These are phyloP conservation scores for Synanthedon formicaeformis DNA, from an alignment of 2,888 invertebrate species.

Conservation along the genomic window DNA sequence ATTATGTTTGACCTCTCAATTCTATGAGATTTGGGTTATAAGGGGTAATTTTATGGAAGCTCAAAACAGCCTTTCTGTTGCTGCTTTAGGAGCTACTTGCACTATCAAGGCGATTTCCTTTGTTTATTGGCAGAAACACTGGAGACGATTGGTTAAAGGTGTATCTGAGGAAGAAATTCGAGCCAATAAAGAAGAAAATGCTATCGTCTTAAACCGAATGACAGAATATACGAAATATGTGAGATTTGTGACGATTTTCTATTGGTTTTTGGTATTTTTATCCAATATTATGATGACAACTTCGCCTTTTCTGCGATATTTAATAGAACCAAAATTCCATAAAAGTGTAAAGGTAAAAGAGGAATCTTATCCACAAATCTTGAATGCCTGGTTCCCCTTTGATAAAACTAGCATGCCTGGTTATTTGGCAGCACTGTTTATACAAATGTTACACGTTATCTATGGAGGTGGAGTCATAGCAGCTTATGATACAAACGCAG, in stretches of 20 bases:
- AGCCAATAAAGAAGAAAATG: too few relatives aligned
- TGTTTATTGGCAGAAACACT: too few relatives aligned
- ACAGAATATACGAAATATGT: conserved; percentile 30
- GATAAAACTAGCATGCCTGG: conserved; percentile 36
- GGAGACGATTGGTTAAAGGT: too few relatives aligned
- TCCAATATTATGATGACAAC: conserved; percentile 24
- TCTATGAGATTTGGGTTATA: conserved; percentile 26
- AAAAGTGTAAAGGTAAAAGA: conserved; percentile 8
- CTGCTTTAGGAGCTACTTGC: conserved; percentile 14
- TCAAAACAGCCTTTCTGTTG: conserved; percentile 30
- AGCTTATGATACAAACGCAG: conserved; percentile 31
- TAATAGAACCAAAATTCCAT: too few relatives aligned
- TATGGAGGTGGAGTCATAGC: conserved; percentile 34
- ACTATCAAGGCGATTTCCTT: too few relatives aligned
- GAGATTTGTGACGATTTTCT: conserved; percentile 30
- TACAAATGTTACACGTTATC: conserved; percentile 27
- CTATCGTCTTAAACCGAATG: conserved; percentile 11
- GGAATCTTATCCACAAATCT: conserved; percentile 34
- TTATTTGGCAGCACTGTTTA: conserved; percentile 21
- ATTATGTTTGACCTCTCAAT: conserved; percentile 25
- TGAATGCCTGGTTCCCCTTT: conserved; percentile 48
- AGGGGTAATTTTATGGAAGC: conserved; percentile 28
- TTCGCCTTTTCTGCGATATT: conserved; percentile 14
- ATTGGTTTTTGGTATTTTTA: conserved; percentile 27
- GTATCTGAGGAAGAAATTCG: too few relatives aligned